Conservation (phyloP, 53 echinoderm and acorn worm genomes). For the Stichopus horrens region DNA sequence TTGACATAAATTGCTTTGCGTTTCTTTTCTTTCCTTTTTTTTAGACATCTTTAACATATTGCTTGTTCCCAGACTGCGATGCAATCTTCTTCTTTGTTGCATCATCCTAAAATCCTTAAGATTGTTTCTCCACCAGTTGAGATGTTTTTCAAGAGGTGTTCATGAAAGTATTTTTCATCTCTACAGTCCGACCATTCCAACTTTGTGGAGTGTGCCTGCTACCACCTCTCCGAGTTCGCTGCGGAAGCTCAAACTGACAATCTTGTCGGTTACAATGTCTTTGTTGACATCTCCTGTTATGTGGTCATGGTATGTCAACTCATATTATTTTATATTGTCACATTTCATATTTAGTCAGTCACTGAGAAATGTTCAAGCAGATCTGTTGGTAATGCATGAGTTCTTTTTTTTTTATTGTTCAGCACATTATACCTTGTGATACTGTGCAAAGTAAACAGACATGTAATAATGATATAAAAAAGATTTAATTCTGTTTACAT, state of each 20-base stretch:
- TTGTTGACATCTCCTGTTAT: slow-evolving; percentile 84
- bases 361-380: too few relatives aligned
- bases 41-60: too few relatives aligned
- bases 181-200: slow-evolving; percentile 69
- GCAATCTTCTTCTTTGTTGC: neutral
- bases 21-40: too few relatives aligned
- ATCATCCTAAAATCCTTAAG: neutral
- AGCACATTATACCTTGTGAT: too few relatives aligned
- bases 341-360: too few relatives aligned
- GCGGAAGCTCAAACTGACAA: slow-evolving; percentile 89
- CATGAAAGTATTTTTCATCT: neutral
- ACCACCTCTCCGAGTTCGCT: slow-evolving; percentile 92
- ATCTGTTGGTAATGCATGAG: too few relatives aligned
- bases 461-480: too few relatives aligned
- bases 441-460: too few relatives aligned
- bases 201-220: slow-evolving; percentile 90
- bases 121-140: neutral
- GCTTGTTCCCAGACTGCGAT: neutral
- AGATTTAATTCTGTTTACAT: too few relatives aligned
- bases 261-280: slow-evolving; percentile 81
- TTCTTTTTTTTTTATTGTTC: too few relatives aligned
- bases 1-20: too few relatives aligned
- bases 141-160: neutral
- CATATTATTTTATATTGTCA: too few relatives aligned
- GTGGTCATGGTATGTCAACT: slow-evolving; percentile 78